These are phyloP conservation scores for Drosophila multiciliata DNA, from an alignment of 2,888 invertebrate species.

Conservation along the genomic window DNA sequence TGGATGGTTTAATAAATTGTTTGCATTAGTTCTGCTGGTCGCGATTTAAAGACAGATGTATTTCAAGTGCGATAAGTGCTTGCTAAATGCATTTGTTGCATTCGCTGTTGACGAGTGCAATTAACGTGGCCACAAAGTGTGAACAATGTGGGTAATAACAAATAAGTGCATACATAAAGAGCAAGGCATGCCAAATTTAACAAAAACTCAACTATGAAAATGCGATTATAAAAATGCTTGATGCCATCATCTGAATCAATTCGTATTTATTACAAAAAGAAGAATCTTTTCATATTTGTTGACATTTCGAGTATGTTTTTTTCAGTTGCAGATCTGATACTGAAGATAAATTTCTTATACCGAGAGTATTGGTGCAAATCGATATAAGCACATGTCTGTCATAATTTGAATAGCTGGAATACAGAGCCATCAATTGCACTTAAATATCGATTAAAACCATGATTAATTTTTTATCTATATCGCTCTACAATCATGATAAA, in stretches of 20 bases:
- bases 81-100: slow-evolving; percentile 56
- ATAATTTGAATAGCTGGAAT: background rate
- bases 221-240: slow-evolving; percentile 26
- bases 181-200: slow-evolving; percentile 49
- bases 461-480: background rate
- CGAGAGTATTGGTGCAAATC: too few relatives aligned
- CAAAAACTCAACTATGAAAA: slow-evolving; percentile 53
- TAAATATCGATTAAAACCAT: too few relatives aligned
- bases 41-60: slow-evolving; percentile 43
- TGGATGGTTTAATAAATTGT: background rate
- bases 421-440: background rate
- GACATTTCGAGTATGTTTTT: background rate
- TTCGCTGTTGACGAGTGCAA: slow-evolving; percentile 44
- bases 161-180: slow-evolving; percentile 33
- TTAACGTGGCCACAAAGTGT: slow-evolving; percentile 63
- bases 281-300: background rate
- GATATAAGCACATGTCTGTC: background rate
- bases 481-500: background rate
- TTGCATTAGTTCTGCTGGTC: slow-evolving; percentile 12
- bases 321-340: too few relatives aligned
- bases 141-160: slow-evolving; percentile 38
- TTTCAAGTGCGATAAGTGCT: slow-evolving; percentile 56
- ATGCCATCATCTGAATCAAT: slow-evolving; percentile 10
- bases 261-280: background rate
- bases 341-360: background rate